These are phyloP conservation scores for Thaumetopoea pityocampa DNA, from an alignment of 1,140 invertebrate genomes.

Conservation along the genomic window DNA sequence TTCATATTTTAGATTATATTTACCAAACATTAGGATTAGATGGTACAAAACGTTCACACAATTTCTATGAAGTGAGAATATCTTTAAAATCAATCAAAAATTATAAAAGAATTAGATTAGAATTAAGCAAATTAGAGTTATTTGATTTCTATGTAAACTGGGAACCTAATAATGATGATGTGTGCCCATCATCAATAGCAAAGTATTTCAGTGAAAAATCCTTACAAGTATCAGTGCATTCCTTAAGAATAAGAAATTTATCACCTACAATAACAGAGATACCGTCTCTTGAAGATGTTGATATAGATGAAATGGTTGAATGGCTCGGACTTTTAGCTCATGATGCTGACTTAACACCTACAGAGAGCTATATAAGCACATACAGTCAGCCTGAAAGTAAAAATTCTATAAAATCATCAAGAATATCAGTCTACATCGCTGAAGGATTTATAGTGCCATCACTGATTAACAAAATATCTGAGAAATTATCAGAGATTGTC, in stretches of 20 bases:
- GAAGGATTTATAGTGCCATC: conserved; percentile 51
- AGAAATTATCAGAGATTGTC: conserved; percentile 36
- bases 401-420: conserved; percentile 33
- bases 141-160: conserved; percentile 51
- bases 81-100: conserved; percentile 41
- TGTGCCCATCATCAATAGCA: conserved; percentile 62
- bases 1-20: conserved; percentile 44
- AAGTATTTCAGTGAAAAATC: conserved; percentile 53
- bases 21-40: conserved; percentile 58
- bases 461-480: conserved; percentile 31
- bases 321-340: conserved; percentile 61
- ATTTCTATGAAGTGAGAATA: conserved; percentile 49
- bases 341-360: conserved; percentile 31
- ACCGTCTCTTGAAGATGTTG: conserved; percentile 40
- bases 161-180: conserved; percentile 44
- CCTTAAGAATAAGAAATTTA: conserved; percentile 25
- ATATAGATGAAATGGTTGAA: conserved; percentile 52
- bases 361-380: conserved; percentile 46
- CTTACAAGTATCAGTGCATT: conserved; percentile 31
- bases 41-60: conserved; percentile 41
- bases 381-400: conserved; percentile 47
- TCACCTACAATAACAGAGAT: conserved; percentile 40
- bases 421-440: conserved; percentile 42
- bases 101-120: conserved; percentile 26
- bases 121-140: conserved; percentile 40